These are phyloP conservation scores for Ammodytes marinus DNA, from an alignment of 2,113 vertebrate species.

Conservation along the genomic window DNA sequence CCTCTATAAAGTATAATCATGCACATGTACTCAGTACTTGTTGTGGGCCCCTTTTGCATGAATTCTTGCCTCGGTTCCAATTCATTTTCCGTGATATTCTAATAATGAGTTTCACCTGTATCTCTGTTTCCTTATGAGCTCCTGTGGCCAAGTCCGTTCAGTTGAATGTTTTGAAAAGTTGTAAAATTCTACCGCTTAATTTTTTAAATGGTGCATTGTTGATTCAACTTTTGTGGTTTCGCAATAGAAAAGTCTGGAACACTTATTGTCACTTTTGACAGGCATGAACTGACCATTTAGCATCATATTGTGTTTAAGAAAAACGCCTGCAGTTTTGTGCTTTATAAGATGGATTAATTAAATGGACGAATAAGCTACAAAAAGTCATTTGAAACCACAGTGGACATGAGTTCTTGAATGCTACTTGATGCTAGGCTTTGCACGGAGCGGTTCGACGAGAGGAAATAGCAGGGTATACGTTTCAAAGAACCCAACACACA, in stretches of 20 bases:
- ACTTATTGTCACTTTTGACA: constrained; percentile 17
- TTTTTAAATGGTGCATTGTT: constrained; percentile 35
- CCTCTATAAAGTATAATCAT: no score
- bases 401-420: constrained; percentile 50
- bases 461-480: constrained; percentile 52
- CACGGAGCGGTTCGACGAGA: constrained; percentile 55
- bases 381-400: constrained; percentile 15
- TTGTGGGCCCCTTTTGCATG: no score
- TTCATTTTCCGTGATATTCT: no score
- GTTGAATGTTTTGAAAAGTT: neutral
- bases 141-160: no score
- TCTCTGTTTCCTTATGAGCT: no score
- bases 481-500: constrained; percentile 37
- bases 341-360: constrained; percentile 17
- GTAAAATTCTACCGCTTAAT: constrained; percentile 4
- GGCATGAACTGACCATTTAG: constrained; percentile 27
- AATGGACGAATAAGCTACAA: constrained; percentile 11
- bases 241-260: neutral
- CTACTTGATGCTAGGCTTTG: constrained; percentile 67
- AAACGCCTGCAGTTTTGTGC: neutral
- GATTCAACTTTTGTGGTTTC: constrained; percentile 14
- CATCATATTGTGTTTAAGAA: constrained; percentile 11
- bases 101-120: no score
- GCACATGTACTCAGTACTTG: no score
- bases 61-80: no score